Conservation (phyloP, 2,113 vertebrate species). For the Mus pahari region DNA sequence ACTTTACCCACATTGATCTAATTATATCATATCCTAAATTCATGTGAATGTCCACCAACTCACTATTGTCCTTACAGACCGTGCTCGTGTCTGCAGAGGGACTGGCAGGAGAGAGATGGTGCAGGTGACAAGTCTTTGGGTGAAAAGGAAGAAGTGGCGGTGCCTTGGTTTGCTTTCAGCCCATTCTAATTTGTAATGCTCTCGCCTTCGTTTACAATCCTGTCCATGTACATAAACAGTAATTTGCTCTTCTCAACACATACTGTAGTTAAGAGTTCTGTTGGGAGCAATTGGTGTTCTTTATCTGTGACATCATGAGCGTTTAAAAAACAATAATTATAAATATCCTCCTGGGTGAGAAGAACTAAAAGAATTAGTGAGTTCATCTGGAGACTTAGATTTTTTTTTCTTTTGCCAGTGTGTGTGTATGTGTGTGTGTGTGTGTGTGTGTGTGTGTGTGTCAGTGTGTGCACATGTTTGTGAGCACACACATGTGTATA, state of each 20-base stretch:
- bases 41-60: conserved; percentile 49
- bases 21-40: not conserved
- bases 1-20: not conserved
- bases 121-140: conserved; percentile 52
- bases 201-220: conserved; percentile 65
- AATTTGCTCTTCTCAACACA: conserved; percentile 75
- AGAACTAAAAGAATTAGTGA: not conserved
- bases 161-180: conserved; percentile 56
- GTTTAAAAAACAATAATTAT: conserved; percentile 79
- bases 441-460: not conserved
- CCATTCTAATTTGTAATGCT: conserved; percentile 64
- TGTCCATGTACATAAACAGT: conserved; percentile 69
- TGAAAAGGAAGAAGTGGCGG: not conserved
- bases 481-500: not conserved
- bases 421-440: not conserved
- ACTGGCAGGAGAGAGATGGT: conserved; percentile 28
- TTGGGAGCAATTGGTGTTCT: conserved; percentile 77
- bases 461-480: not conserved
- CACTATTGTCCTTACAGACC: conserved; percentile 15
- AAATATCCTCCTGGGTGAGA: conserved; percentile 62
- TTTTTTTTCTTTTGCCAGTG: not conserved
- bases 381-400: conserved; percentile 9
- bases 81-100: conserved; percentile 23
- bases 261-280: conserved; percentile 75
- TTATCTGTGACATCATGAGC: conserved; percentile 75